Evolutionary conservation across 2,888 invertebrate genomes (phyloP).

Genomic region (Thelaira solivaga): DNA sequence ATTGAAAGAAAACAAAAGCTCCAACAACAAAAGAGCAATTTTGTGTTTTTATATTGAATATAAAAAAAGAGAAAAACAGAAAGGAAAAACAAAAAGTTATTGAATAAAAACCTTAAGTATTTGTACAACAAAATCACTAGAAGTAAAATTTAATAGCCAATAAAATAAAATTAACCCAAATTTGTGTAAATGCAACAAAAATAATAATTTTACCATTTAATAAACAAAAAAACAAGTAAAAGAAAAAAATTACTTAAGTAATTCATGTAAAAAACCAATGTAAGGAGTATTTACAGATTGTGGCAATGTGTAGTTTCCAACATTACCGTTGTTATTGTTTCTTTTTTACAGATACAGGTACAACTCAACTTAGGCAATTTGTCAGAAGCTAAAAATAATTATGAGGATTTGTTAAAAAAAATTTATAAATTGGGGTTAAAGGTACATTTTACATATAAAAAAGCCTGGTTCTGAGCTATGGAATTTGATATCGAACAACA

Average conservation of each 20-base stretch:
- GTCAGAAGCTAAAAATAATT: no score
- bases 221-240: slow-evolving; percentile 1
- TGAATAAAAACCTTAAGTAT: slow-evolving; percentile 15
- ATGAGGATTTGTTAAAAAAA: no score
- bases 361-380: no score
- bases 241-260: slow-evolving; percentile 13
- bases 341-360: no score
- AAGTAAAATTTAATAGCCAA: slow-evolving; percentile 28
- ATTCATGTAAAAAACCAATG: slow-evolving; percentile 4
- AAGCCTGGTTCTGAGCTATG: no score
- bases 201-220: slow-evolving; percentile 33
- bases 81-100: slow-evolving; percentile 9
- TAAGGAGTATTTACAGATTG: background rate
- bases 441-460: no score
- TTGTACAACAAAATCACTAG: slow-evolving; percentile 14
- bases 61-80: background rate
- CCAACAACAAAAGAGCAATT: slow-evolving; percentile 2
- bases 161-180: slow-evolving; percentile 49
- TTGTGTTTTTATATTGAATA: background rate
- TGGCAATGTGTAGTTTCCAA: no score
- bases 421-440: no score
- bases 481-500: no score
- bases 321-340: no score
- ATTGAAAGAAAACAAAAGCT: slow-evolving; percentile 1
- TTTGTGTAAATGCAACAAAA: slow-evolving; percentile 24